Base-by-base conservation (phyloP, 2,888 invertebrate genomes). In the Tinea semifulvella region DNA sequence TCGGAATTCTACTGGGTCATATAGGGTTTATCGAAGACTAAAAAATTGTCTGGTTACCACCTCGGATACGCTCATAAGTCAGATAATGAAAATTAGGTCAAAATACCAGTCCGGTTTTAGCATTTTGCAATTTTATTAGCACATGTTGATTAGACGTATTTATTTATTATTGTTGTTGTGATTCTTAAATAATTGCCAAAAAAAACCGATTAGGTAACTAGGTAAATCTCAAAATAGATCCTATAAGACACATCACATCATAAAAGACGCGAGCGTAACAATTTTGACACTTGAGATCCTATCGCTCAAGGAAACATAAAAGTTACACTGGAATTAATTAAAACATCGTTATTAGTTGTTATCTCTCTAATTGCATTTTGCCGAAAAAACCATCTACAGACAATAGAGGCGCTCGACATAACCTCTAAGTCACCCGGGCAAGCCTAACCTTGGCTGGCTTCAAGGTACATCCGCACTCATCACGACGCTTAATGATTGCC, bases 391-490 rank as follows among this genome's bases (percentile, higher is more conserved):
- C 27, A 27, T 18, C 26, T 50, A 51, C 65, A 67, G 58, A 69
- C 62, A 66, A 65, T 69, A 66, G 64, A 58, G 57, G 55, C 63
- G 64, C 60, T 62, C 62, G 58, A 57, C 57, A 60, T 65, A 68
- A 70, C 72, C 71, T 70, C 65, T 62, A 57, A 48, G 51, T 65
- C 69, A 68, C 66, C 66, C 56, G 63, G 53, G 53, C 55, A 39
- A 50, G 55, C 46, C 47, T 58, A 67, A 66, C 77, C 77, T 76
- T 75, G 70, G 54, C 48, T 45, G 47, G 50, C 58, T 54, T 67
- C 73, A 77, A 76, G 75, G 77, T 56, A 56, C 58, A 74, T 76
- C 76, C 73, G 76, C 56, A 57, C 60, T 68, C 64, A 64, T 68
- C 70, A 59, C 49, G 50, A 11, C 53, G 51, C 47, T 14, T 52